Evolutionary conservation across 37 sponge, comb jelly and placozoan species (phyloP).

Genomic region (Cliona cf. orientalis): DNA sequence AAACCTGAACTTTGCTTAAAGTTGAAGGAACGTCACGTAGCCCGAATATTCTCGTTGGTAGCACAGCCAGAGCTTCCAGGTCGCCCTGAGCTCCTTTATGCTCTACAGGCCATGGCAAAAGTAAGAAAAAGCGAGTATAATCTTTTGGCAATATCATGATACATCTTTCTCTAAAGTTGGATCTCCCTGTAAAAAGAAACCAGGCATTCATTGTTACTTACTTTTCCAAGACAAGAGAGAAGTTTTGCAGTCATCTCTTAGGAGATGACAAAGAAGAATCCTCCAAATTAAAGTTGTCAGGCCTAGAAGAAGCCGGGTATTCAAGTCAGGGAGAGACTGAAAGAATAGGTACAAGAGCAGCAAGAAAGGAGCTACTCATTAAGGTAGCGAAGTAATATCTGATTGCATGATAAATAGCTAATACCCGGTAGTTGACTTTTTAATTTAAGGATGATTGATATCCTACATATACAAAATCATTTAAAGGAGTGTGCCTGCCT

Average conservation of each 20-base stretch:
- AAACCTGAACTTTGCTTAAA: constrained; percentile 1
- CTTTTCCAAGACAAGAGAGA: constrained; percentile 59
- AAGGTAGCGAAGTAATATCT: too few relatives aligned
- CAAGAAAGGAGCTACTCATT: constrained; percentile 15
- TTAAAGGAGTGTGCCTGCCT: too few relatives aligned
- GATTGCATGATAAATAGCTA: too few relatives aligned
- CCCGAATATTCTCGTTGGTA: constrained; percentile 41
- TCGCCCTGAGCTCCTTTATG: constrained; percentile 45
- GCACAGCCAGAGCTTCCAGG: background rate
- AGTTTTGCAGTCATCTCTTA: constrained; percentile 39
- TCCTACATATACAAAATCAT: too few relatives aligned
- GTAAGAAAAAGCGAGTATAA: constrained; percentile 55
- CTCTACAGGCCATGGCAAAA: constrained; percentile 67
- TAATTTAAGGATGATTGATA: too few relatives aligned
- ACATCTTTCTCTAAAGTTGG: too few relatives aligned
- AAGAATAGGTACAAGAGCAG: background rate
- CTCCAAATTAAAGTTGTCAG: too few relatives aligned
- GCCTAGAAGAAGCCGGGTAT: too few relatives aligned
- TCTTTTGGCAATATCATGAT: background rate
- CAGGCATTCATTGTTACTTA: constrained; percentile 63
- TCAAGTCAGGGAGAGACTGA: too few relatives aligned
- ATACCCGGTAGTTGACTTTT: too few relatives aligned
- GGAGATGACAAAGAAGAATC: constrained; percentile 37
- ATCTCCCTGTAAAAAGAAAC: constrained; percentile 73
- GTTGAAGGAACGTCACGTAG: constrained; percentile 33